Conservation (phyloP, 1,140 invertebrate species). For the Eubasilissa regina region DNA sequence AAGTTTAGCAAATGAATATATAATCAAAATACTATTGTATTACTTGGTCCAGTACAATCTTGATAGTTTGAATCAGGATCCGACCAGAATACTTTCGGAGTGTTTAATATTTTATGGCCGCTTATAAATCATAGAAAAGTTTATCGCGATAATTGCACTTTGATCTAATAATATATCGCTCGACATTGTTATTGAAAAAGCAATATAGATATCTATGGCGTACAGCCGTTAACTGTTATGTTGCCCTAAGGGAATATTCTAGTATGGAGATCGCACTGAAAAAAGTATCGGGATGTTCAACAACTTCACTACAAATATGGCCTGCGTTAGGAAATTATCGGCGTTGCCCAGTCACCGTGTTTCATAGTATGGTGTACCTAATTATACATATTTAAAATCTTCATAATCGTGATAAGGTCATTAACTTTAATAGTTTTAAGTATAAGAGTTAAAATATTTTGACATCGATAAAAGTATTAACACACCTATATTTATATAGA, state of each 20-base stretch:
- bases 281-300: constrained; percentile 27
- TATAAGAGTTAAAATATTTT: neutral
- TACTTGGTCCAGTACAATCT: neutral
- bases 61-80: constrained; percentile 21
- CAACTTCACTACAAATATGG: constrained; percentile 39
- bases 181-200: constrained; percentile 56
- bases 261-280: constrained; percentile 45
- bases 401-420: constrained; percentile 37
- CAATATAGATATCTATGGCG: constrained; percentile 41
- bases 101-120: constrained; percentile 50
- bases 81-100: constrained; percentile 27
- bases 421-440: constrained; percentile 34
- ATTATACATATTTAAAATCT: constrained; percentile 46
- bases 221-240: constrained; percentile 45
- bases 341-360: constrained; percentile 46
- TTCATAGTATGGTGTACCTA: constrained; percentile 26
- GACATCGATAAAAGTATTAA: too few relatives aligned
- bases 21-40: neutral
- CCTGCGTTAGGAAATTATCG: constrained; percentile 45
- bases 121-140: constrained; percentile 49
- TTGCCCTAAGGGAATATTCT: constrained; percentile 48
- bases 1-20: neutral
- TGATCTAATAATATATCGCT: constrained; percentile 55
- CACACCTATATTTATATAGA: too few relatives aligned
- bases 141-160: constrained; percentile 55